These are phyloP conservation scores for Charadrius vociferus DNA, from an alignment of 2,113 vertebrate genomes.

Conservation along the genomic window DNA sequence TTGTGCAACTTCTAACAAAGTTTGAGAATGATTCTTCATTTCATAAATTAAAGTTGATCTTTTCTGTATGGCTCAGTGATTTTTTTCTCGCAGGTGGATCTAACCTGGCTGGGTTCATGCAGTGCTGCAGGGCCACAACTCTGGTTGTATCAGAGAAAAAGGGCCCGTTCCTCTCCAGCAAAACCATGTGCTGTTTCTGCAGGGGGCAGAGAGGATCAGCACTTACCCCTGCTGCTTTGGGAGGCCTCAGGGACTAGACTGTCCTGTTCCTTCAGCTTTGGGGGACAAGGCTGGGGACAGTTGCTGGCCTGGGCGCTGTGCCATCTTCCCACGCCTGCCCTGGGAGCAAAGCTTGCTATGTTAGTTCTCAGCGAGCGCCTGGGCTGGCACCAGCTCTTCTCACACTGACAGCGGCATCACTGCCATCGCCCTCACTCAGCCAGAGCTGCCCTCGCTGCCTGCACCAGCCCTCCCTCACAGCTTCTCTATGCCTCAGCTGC, in stretches of 20 bases:
- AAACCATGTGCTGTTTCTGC: background rate
- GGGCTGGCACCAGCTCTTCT: background rate
- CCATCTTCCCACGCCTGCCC: background rate
- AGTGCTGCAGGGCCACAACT: background rate
- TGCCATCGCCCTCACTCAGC: background rate
- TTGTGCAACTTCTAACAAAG: conserved; percentile 1
- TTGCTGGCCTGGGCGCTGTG: background rate
- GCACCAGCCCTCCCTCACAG: background rate
- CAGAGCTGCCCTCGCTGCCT: background rate
- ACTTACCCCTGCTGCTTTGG: background rate
- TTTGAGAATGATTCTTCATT: conserved; percentile 32
- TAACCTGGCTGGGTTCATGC: background rate
- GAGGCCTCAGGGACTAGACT: background rate
- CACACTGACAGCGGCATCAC: fast-evolving
- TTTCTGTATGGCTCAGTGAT: background rate
- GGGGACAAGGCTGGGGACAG: too few relatives aligned
- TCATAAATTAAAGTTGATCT: conserved; percentile 53
- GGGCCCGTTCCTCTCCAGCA: background rate
- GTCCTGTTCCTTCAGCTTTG: background rate
- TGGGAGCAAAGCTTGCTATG: background rate
- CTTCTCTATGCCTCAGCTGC: background rate
- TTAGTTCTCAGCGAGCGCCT: background rate
- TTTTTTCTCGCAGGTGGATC: background rate
- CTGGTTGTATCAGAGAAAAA: background rate
- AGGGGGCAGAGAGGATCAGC: background rate